Evolutionary conservation across 1,140 invertebrate species (phyloP), one percentile per base, ranked within the genome.

Genomic region (Camponotus pennsylvanicus): DNA sequence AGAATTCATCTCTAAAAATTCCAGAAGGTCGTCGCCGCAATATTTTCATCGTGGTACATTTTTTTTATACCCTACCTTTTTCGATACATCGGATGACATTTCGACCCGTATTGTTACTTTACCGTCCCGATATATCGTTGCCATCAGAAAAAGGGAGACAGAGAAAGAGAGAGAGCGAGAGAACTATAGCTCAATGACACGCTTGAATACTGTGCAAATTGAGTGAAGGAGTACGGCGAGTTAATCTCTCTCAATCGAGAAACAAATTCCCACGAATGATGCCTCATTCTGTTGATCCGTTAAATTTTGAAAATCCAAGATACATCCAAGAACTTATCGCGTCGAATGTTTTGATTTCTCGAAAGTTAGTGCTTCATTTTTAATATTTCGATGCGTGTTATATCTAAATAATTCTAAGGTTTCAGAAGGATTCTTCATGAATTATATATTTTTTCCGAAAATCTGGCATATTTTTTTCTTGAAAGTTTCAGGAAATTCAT

Each of bases 141-240:
- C 34, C 57, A 6, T 15, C 13, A 42, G 32, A 69, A 27, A 52
- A 8, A 42, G 13, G 40, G n/a, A 57, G n/a, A 34, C 21, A 52
- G 13, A 42, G 13, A 55, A 7, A 69, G 8, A 34, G n/a, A 27
- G 34, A 79, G n/a, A n/a, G 45, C 2, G 63, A n/a, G 40, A 13
- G 40, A 27, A 11, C 11, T 11, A 18, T 37, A 15, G 21, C 15
- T 57, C 63, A 69, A 69, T 80, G 77, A 69, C 34, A 64, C 77
- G 77, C 64, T 80, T 59, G 64, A 70, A 70, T 70, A 59, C 77
- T 32, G 32, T 55, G 77, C 49, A 80, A 80, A 80, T 69, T 80
- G 78, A 70, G 64, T 80, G 78, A 70, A 57, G 52, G 37, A 69
- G 27, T 27, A 0, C 27, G 77, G 67, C 32, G 40, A 52, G 49